Conservation (phyloP, 2,113 vertebrate genomes). For the Cacatua alba region DNA sequence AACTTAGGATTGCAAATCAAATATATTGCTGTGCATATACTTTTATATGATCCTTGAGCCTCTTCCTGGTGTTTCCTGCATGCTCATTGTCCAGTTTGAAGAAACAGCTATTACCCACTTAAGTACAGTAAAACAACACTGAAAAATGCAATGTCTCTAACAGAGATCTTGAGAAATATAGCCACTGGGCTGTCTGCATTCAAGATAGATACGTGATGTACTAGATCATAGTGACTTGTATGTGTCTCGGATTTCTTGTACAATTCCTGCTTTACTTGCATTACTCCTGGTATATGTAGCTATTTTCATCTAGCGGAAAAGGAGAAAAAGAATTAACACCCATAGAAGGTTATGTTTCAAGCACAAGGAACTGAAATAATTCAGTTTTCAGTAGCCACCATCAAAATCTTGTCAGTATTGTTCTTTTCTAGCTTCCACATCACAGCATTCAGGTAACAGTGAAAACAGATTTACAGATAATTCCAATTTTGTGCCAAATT, state of each 20-base stretch:
- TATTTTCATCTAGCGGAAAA: background rate
- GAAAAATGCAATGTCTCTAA: background rate
- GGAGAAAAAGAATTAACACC: background rate
- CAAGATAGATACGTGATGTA: background rate
- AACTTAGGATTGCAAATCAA: background rate
- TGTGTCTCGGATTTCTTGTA: background rate
- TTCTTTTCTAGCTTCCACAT: background rate
- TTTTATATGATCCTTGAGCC: background rate
- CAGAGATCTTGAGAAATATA: background rate
- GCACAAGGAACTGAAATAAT: background rate
- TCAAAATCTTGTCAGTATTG: background rate
- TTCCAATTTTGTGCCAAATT: background rate
- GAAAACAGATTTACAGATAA: background rate
- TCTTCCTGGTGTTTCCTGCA: background rate
- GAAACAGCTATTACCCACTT: background rate
- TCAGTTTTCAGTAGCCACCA: background rate
- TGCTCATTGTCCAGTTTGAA: background rate
- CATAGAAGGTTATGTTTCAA: background rate
- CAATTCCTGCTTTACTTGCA: background rate
- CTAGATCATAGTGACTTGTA: background rate
- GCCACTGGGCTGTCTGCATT: background rate
- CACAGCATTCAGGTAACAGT: background rate
- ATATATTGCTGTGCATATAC: background rate
- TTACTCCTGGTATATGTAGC: background rate
- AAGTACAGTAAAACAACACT: background rate